Evolutionary conservation across 2,888 invertebrate species (phyloP).

Genomic region (Noctua janthe): DNA sequence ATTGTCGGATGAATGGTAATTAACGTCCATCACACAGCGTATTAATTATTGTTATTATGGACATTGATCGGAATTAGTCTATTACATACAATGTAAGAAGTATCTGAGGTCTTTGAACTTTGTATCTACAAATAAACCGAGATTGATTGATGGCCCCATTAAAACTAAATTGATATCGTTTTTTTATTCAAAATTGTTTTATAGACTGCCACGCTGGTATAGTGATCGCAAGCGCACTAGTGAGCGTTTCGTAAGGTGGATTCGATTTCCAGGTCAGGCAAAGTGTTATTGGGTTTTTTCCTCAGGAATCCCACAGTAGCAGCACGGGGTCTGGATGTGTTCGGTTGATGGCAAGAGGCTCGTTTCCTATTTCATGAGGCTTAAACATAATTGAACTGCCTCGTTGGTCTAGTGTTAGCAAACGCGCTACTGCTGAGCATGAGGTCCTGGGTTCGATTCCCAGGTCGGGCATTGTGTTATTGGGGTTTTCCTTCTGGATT

Average conservation of each 20-base stretch:
- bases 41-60: conserved; percentile 19
- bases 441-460: too few species aligned
- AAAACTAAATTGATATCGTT: not conserved
- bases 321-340: too few species aligned
- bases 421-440: too few species aligned
- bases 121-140: conserved; percentile 5
- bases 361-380: not conserved
- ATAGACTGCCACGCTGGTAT: not conserved
- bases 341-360: not conserved
- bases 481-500: not conserved
- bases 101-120: conserved; percentile 26
- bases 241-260: too few species aligned
- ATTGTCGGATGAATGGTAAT: conserved; percentile 21
- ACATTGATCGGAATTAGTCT: conserved; percentile 18
- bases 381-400: not conserved
- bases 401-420: not conserved
- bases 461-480: not conserved
- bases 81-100: conserved; percentile 1
- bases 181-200: not conserved
- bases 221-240: not conserved
- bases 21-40: conserved; percentile 19
- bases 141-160: not conserved
- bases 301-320: not conserved
- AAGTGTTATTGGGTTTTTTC: not conserved
- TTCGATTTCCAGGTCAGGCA: not conserved